A percentile compares a stretch with the other conserved stretches of the same genome.
Conservation (phyloP, 1,140 invertebrate genomes). For the Eueides isabella region DNA sequence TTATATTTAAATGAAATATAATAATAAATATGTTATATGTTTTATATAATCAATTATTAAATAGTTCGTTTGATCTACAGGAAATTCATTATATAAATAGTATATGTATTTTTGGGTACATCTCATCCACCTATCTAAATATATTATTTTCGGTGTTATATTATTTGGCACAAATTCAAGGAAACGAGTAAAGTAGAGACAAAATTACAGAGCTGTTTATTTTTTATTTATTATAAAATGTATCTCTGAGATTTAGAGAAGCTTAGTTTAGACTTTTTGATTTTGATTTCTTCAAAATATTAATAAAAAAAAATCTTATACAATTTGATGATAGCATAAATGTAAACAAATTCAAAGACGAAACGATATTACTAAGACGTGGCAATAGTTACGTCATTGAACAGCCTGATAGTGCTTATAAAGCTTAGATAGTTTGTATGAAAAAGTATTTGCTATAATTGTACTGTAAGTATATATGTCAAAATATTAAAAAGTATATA, state of each 20-base stretch:
- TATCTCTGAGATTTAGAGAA: conserved; percentile 9
- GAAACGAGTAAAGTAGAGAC: conserved; percentile 14
- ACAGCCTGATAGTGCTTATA: neutral
- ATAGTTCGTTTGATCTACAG: neutral
- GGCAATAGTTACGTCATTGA: neutral
- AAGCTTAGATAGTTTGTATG: neutral
- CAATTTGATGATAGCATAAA: neutral
- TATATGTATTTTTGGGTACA: conserved; percentile 4
- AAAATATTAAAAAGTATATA: too few relatives aligned
- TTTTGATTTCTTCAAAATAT: neutral
- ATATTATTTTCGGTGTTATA: conserved; percentile 26
- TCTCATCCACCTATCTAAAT: conserved; percentile 9
- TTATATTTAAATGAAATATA: too few relatives aligned
- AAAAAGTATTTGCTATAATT: neutral
- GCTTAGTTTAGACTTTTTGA: neutral
- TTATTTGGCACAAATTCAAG: conserved; percentile 36
- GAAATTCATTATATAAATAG: conserved; percentile 2
- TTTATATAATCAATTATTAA: neutral
- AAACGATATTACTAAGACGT: neutral
- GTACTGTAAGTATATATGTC: too few relatives aligned
- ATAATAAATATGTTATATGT: neutral
- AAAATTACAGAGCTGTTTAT: conserved; percentile 31
- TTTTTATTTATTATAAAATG: conserved; percentile 22
- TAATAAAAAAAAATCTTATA: neutral
- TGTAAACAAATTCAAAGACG: neutral